A percentile compares a stretch with the other conserved stretches of the same genome.
Evolutionary conservation across 2,113 vertebrate genomes (phyloP).

Genomic region (Montifringilla adamsi): DNA sequence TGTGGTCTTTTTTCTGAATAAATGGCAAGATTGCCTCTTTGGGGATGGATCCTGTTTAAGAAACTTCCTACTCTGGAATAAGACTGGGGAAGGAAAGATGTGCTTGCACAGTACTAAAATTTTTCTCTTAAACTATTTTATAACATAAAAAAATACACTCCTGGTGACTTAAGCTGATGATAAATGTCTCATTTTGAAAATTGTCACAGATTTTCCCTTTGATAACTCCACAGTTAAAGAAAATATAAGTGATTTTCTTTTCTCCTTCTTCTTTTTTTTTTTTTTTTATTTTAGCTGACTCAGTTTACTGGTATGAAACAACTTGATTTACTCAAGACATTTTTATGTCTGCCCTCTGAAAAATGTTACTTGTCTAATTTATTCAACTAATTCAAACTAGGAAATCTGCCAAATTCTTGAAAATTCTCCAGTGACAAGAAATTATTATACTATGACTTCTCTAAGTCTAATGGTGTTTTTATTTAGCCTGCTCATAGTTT

Average conservation of each 20-base stretch:
- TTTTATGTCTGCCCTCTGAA: conserved; percentile 29
- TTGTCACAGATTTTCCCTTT: not conserved
- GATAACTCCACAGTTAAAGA: not conserved
- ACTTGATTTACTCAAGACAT: not conserved
- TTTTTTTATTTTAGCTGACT: not conserved
- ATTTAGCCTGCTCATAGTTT: not conserved
- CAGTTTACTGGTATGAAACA: not conserved
- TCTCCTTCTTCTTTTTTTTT: not conserved
- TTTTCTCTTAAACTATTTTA: not conserved
- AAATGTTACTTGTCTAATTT: conserved; percentile 33
- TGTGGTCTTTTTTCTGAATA: not conserved
- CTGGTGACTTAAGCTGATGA: not conserved
- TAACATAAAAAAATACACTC: not conserved
- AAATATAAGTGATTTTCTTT: not conserved
- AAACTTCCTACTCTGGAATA: not conserved
- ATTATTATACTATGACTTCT: not conserved
- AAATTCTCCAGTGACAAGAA: not conserved
- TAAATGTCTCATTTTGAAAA: not conserved
- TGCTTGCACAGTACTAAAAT: not conserved
- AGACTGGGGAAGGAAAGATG: not conserved
- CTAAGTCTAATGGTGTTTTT: not conserved
- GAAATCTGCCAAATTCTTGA: conserved; percentile 42
- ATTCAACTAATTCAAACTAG: conserved; percentile 25
- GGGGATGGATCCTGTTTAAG: not conserved
- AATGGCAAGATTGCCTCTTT: not conserved